phyloP scores from a whole-genome alignment of 2,113 vertebrate genomes.

The Taurulus bubalis region DNA sequence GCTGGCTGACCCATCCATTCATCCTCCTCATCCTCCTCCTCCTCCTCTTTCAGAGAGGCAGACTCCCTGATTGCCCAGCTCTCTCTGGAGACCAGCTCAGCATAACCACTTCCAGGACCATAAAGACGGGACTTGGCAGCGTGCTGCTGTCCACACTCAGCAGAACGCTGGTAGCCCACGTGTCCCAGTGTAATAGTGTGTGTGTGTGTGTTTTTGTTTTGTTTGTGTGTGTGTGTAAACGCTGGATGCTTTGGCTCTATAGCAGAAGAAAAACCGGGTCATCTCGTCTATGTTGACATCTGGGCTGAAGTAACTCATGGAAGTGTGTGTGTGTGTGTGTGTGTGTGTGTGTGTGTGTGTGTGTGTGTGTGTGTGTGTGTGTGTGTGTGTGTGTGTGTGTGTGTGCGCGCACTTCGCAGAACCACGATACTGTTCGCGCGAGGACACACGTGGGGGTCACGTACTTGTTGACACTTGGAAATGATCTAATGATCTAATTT shows the following conservation, averaged over 20 bases:
- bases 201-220: neutral
- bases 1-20: conserved; percentile 49
- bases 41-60: conserved; percentile 1
- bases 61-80: conserved; percentile 57
- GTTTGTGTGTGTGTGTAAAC: neutral
- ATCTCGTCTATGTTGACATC: neutral
- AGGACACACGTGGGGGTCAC: neutral
- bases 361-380: neutral
- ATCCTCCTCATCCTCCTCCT: neutral
- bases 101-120: conserved; percentile 59
- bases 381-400: neutral
- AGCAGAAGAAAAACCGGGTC: neutral
- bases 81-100: conserved; percentile 72
- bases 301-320: neutral
- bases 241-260: neutral
- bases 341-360: neutral
- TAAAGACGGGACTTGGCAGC: conserved; percentile 38
- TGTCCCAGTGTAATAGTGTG: neutral
- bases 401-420: neutral
- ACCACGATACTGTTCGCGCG: neutral
- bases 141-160: conserved; percentile 47
- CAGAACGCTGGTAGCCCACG: conserved; percentile 43
- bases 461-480: conserved; percentile 40
- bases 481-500: neutral
- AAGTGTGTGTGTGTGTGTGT: conserved; percentile 7